These are phyloP conservation scores for Acanthurus leucopareius DNA, from an alignment of 2,797 vertebrate species.

Conservation along the genomic window DNA sequence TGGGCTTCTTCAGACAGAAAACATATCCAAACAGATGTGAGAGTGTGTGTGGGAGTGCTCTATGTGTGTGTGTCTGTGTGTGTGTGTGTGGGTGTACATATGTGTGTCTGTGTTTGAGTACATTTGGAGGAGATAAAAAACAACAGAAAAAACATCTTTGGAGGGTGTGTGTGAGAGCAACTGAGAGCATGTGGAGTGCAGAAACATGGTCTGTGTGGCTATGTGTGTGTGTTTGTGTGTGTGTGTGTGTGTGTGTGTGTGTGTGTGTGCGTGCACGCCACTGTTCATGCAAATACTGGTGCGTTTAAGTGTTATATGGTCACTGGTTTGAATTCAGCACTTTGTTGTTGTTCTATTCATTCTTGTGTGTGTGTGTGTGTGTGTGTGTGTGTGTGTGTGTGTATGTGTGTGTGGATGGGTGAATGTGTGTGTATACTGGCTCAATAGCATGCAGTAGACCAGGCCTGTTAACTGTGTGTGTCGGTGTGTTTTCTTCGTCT, in stretches of 20 bases:
- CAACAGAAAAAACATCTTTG: constrained; percentile 36
- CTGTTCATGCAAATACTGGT: constrained; percentile 53
- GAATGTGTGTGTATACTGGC: constrained; percentile 16
- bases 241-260: constrained; percentile 28
- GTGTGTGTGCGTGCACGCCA: constrained; percentile 27
- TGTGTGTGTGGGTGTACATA: not conserved
- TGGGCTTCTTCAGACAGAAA: constrained; percentile 57
- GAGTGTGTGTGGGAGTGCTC: constrained; percentile 62
- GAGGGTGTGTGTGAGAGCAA: constrained; percentile 43
- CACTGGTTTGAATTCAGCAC: constrained; percentile 44
- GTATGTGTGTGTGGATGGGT: no score
- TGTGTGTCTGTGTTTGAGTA: constrained; percentile 32
- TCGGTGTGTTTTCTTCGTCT: no score
- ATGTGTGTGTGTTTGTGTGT: constrained; percentile 63
- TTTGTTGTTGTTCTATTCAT: constrained; percentile 51
- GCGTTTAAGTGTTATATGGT: constrained; percentile 52
- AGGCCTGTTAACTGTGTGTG: constrained; percentile 34
- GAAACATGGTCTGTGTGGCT: not conserved
- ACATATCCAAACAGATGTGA: constrained; percentile 77
- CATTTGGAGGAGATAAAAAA: constrained; percentile 12
- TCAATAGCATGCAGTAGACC: constrained; percentile 52
- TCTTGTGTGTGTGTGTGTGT: constrained; percentile 38
- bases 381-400: constrained; percentile 29
- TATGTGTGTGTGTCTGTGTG: constrained; percentile 34
- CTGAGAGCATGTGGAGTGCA: no score